Evolutionary conservation across 2,113 vertebrate genomes (phyloP), one percentile per base, ranked within the genome.

Genomic region (Enhydra lutris): DNA sequence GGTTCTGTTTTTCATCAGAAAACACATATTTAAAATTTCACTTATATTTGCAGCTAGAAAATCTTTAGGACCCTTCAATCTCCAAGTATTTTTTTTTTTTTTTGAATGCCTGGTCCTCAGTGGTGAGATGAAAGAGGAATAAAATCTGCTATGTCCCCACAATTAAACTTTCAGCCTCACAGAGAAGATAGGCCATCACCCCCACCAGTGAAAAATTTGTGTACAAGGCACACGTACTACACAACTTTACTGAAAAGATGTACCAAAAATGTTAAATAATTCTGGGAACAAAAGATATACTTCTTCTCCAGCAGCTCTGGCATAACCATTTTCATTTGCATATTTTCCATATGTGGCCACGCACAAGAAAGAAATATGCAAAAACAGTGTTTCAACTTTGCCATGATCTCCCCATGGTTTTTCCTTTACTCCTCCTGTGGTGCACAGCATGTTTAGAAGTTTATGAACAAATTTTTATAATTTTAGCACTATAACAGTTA

Each of bases 1-100:
- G 84, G 67, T 69, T 96, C 29, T 95, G 52, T 45, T 96, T 96
- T 96, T 88, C 39, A 96, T 67, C 6, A 65, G 90, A 78, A 93
- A 92, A 97, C 45, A 39, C 23, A 24, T 57, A 88, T 71, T 91
- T 95, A 78, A 91, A 73, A 63, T 78, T 42, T 84, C 59, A 69
- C 89, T 94, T 95, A 39, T 80, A 92, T 92, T 96, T 92, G 39
- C 39, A 61, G n/a, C 84, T 67, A 96, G 39, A 81, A 92, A 87
- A 95, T 95, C 39, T 67, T 90, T 90, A 88, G 50, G 31, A 76
- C 78, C 4, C 10, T 89, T 92, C 55, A 17, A 42, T 63, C 13
- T 50, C 4, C 39, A 82, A 26, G 42, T 42, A 6, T 42, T 94
- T 94, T 52, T 55, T 52, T 85, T 73, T 84, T 52, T 18, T 18